Percentiles rank a stretch among this genome's conserved stretches.
phyloP scores from a whole-genome alignment of 1,140 invertebrate species.

The Lasaia peninsularis region DNA sequence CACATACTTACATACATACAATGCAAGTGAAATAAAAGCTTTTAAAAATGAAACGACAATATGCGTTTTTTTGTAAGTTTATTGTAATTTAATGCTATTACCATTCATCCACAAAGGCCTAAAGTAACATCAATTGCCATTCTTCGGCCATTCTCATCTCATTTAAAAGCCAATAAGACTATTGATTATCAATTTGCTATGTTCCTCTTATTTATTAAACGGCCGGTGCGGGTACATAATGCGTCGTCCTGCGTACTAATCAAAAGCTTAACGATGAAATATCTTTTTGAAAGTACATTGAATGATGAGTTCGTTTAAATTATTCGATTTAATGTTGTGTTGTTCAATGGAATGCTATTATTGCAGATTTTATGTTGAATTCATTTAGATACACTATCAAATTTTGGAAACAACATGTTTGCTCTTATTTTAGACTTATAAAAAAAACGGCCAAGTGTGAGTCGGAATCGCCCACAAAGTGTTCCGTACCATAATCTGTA shows the following conservation, averaged over 20 bases:
- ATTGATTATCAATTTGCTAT: slow-evolving; percentile 40
- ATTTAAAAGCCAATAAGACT: slow-evolving; percentile 48
- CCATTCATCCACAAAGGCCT: slow-evolving; percentile 21
- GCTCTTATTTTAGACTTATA: no score
- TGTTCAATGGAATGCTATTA: neutral
- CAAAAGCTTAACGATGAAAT: slow-evolving; percentile 14
- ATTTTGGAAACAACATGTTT: no score
- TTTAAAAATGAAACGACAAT: neutral
- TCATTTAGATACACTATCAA: no score
- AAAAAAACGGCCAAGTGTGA: no score
- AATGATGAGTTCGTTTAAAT: neutral
- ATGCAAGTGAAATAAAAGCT: no score
- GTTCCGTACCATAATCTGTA: no score
- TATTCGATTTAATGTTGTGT: neutral
- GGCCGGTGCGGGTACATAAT: slow-evolving; percentile 12
- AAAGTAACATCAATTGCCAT: slow-evolving; percentile 35
- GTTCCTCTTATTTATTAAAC: slow-evolving; percentile 34
- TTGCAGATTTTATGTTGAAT: no score
- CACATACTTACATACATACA: no score
- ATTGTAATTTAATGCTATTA: slow-evolving; percentile 11
- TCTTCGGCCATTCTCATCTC: slow-evolving; percentile 36
- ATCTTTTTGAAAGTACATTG: slow-evolving; percentile 24
- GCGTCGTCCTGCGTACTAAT: slow-evolving; percentile 15
- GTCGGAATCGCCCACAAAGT: no score
- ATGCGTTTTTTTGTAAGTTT: neutral